phyloP scores from a whole-genome alignment of 2,888 invertebrate species.

The Tyria jacobaeae region DNA sequence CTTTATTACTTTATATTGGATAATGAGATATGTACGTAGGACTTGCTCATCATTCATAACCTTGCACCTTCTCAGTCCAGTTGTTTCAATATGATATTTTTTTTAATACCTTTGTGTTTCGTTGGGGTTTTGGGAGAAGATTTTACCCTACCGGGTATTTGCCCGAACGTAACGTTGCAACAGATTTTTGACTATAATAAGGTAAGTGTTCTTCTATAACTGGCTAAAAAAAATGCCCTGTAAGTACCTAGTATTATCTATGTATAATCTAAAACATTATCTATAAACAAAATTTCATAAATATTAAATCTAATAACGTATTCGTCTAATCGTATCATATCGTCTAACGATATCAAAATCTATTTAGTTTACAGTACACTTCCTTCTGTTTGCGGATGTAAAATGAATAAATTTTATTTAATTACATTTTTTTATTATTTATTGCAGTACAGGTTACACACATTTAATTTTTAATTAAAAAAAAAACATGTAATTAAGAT shows the following conservation, averaged over 20 bases:
- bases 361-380: too few relatives aligned
- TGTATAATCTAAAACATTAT: too few relatives aligned
- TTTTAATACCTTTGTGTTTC: neutral
- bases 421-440: too few relatives aligned
- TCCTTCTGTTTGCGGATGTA: too few relatives aligned
- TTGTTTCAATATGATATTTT: neutral
- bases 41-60: neutral
- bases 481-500: too few relatives aligned
- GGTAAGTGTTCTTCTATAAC: neutral
- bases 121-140: conserved; percentile 2
- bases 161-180: neutral
- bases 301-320: neutral
- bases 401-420: too few relatives aligned
- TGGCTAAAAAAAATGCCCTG: too few relatives aligned
- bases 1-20: neutral
- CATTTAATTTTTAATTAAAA: too few relatives aligned
- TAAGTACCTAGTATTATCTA: too few relatives aligned
- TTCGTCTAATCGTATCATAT: neutral
- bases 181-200: neutral
- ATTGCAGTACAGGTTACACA: too few relatives aligned
- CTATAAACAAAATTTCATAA: neutral
- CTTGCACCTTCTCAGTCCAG: neutral
- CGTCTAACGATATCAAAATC: neutral
- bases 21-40: neutral
- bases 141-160: neutral